Conservation (phyloP, 2,888 invertebrate species). For the Eupithecia abbreviata region DNA sequence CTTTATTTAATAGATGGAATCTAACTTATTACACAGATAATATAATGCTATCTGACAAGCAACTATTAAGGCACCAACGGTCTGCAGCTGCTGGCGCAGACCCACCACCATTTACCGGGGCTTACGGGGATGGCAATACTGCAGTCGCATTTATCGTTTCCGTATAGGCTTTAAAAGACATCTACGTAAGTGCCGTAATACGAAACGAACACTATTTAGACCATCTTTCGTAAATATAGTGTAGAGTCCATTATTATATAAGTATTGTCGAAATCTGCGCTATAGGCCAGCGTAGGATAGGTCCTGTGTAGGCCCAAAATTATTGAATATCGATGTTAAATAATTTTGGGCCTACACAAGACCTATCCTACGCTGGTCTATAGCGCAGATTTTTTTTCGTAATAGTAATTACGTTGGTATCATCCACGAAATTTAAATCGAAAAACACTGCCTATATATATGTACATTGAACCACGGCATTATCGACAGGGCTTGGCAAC, state of each 20-base stretch:
- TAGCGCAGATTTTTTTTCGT: background rate
- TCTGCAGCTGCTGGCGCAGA: background rate
- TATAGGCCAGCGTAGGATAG: too few relatives aligned
- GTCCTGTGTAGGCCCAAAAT: too few relatives aligned
- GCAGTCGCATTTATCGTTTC: background rate
- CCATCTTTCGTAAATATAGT: background rate
- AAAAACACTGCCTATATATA: background rate
- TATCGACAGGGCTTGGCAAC: background rate
- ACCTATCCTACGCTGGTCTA: background rate
- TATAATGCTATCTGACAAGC: background rate
- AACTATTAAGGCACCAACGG: background rate
- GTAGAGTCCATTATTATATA: background rate
- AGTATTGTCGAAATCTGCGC: too few relatives aligned
- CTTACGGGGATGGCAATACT: background rate
- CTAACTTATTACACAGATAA: background rate
- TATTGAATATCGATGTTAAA: background rate
- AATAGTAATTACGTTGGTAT: background rate
- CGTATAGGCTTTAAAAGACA: background rate
- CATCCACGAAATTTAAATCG: background rate
- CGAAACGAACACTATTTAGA: background rate
- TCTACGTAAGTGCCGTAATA: background rate
- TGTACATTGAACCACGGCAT: background rate
- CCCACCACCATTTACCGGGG: background rate
- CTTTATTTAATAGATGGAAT: background rate
- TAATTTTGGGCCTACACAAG: background rate